A percentile compares a stretch with the other conserved stretches of the same genome.
These are phyloP conservation scores for Ibidorhyncha struthersii DNA, from an alignment of 2,113 vertebrate genomes.

Conservation along the genomic window DNA sequence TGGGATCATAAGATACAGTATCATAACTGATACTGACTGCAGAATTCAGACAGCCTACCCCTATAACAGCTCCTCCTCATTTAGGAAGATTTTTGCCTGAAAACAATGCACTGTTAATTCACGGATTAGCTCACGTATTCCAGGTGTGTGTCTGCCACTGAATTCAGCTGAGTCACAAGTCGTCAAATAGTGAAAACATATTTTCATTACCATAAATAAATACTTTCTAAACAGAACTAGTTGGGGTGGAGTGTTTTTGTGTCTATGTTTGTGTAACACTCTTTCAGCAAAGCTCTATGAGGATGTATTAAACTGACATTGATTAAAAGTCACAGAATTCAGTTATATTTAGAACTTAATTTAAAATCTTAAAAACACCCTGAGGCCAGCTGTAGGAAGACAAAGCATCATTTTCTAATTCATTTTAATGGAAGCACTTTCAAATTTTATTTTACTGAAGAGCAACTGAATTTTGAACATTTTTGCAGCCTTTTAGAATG, in stretches of 20 bases:
- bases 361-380: constrained; percentile 24
- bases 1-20: neutral
- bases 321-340: constrained; percentile 29
- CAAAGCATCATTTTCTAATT: neutral
- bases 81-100: neutral
- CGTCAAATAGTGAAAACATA: neutral
- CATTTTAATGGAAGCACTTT: neutral
- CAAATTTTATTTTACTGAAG: constrained; percentile 14
- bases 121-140: neutral
- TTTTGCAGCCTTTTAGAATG: neutral
- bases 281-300: neutral
- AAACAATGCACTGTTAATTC: neutral
- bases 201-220: neutral
- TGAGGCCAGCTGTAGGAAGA: neutral
- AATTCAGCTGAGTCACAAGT: neutral
- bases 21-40: neutral
- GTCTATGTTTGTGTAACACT: neutral
- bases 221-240: neutral
- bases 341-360: constrained; percentile 26
- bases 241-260: neutral
- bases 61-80: neutral
- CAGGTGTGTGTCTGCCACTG: neutral
- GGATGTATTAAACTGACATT: neutral
- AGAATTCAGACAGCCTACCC: neutral
- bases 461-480: neutral